These are phyloP conservation scores for Heliconius himera DNA, from an alignment of 1,140 invertebrate species.

Conservation along the genomic window DNA sequence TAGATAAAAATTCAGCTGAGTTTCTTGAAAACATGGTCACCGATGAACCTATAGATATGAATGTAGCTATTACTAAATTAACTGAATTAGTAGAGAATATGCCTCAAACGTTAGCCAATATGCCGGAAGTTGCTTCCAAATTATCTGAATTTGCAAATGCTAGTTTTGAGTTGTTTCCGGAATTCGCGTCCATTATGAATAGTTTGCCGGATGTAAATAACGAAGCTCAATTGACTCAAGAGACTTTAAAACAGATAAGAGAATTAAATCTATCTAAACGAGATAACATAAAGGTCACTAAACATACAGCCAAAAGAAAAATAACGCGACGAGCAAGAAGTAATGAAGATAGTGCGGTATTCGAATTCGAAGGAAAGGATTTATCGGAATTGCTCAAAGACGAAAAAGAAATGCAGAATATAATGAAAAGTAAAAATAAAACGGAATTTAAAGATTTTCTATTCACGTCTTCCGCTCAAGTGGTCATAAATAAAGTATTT, in stretches of 20 bases:
- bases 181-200: constrained; percentile 71
- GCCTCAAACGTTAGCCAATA: constrained; percentile 75
- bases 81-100: constrained; percentile 69
- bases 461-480: constrained; percentile 69
- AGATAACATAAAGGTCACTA: constrained; percentile 72
- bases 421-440: constrained; percentile 61
- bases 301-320: constrained; percentile 72
- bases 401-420: constrained; percentile 60
- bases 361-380: constrained; percentile 63
- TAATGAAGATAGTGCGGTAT: constrained; percentile 53
- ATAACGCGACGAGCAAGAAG: constrained; percentile 60
- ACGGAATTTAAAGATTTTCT: constrained; percentile 69
- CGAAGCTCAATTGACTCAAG: constrained; percentile 71
- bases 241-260: constrained; percentile 75
- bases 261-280: constrained; percentile 71
- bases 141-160: constrained; percentile 69
- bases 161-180: constrained; percentile 66
- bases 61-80: constrained; percentile 59
- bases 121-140: constrained; percentile 72
- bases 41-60: constrained; percentile 56
- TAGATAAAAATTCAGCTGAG: constrained; percentile 68
- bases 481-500: constrained; percentile 71
- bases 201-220: constrained; percentile 66
- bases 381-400: constrained; percentile 66
- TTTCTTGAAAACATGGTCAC: constrained; percentile 65